Base-by-base conservation (phyloP, 2,888 invertebrate species). In the Heterodera filipjevi region DNA sequence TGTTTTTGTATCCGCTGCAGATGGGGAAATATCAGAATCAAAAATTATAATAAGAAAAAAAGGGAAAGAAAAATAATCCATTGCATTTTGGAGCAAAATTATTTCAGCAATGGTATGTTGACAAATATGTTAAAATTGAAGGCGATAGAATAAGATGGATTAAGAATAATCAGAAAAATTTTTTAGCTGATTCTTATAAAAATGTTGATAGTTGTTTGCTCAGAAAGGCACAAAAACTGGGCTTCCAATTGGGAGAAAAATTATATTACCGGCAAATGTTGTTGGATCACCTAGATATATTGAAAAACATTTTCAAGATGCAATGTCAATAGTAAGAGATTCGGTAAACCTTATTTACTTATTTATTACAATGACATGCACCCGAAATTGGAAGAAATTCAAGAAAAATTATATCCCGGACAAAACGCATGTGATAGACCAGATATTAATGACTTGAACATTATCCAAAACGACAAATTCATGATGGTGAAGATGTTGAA, bases 51-150 rank as follows among this genome's bases (percentile, higher is more conserved):
- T 90, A 46, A 85, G 82, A 79, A 79, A n/a, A 49, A 82, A 78
- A 82, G 82, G 81, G 75, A 81, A 83, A 49, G 77, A 68, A 12
- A 32, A 87, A 89, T 80, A 88, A 85, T 79, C 85, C 84, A 2
- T 44, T 89, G 27, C 78, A 81, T 35, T 77, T 79, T 79, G 87
- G 83, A 77, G 81, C 86, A 8, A 78, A 82, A 49, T 22, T 49
- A 3, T 49, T 49, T 49, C 49, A 49, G 49, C 49, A 49, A 22
- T 49, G 22, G 73, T 82, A 85, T 32, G 89, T 90, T 32, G 89
- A 90, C 79, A 84, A 86, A 86, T 90, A 88, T 83, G 89, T 83
- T 0, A 89, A 89, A 82, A 86, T 89, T 44, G 89, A 90, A 82
- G 85, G 84, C 22, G 88, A 89, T 76, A 81, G 89, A 14, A 80